Conservation (phyloP, 2,888 invertebrate genomes). For the Drosophila setosimentum region DNA sequence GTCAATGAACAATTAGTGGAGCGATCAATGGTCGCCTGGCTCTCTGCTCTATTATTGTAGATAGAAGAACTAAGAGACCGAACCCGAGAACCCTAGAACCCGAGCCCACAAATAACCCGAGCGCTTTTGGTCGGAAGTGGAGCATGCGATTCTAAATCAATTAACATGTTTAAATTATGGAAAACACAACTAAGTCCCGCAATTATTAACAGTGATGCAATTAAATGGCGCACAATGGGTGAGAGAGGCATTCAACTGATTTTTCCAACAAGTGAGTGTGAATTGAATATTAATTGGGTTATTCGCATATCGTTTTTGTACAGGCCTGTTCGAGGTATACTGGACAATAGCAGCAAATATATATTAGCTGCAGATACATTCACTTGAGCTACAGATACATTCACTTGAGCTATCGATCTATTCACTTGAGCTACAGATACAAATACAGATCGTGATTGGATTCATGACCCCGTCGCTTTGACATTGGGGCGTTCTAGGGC, state of each 20-base stretch:
- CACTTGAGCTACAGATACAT: slow-evolving; percentile 5
- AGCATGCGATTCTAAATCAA: slow-evolving; percentile 75
- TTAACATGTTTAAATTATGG: slow-evolving; percentile 72
- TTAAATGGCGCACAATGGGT: slow-evolving; percentile 19
- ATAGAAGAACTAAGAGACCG: slow-evolving; percentile 9
- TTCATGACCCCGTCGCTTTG: slow-evolving; percentile 44
- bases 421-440: not conserved
- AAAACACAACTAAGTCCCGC: slow-evolving; percentile 53
- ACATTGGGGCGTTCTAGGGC: slow-evolving; percentile 71
- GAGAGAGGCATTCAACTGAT: slow-evolving; percentile 28
- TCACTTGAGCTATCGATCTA: not conserved
- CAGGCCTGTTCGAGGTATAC: slow-evolving; percentile 26
- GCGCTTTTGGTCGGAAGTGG: slow-evolving; percentile 63
- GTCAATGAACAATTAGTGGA: slow-evolving; percentile 78
- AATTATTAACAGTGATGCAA: slow-evolving; percentile 50
- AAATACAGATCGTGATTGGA: slow-evolving; percentile 3
- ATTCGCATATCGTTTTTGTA: slow-evolving; percentile 63
- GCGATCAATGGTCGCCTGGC: slow-evolving; percentile 68
- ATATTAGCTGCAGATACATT: slow-evolving; percentile 9
- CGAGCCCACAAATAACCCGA: not conserved
- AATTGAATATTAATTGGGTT: slow-evolving; percentile 59
- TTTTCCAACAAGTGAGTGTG: slow-evolving; percentile 29
- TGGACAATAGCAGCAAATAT: not conserved
- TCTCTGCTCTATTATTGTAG: not conserved
- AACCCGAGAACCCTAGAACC: not conserved